Conservation (phyloP, 2,888 invertebrate species). For the Leucophenga montana region DNA sequence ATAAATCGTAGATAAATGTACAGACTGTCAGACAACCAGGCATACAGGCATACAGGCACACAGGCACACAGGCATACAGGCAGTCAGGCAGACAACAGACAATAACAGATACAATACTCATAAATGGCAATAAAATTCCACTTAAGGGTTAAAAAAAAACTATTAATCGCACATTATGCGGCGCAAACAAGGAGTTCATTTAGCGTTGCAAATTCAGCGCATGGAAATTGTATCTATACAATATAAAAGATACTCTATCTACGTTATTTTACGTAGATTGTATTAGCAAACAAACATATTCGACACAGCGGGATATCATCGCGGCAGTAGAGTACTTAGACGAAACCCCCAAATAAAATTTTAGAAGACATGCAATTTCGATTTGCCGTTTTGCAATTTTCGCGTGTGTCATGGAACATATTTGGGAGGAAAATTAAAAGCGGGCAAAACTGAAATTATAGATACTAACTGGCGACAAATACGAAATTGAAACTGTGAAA, state of each 20-base stretch:
- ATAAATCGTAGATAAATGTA: too few relatives aligned
- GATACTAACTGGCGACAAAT: slow-evolving; percentile 8
- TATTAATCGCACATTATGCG: slow-evolving; percentile 12
- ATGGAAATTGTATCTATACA: too few relatives aligned
- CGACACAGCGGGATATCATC: slow-evolving; percentile 47
- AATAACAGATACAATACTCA: too few relatives aligned
- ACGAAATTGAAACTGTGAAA: background rate
- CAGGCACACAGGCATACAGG: too few relatives aligned
- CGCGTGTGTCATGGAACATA: slow-evolving; percentile 33
- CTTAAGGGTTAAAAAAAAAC: slow-evolving; percentile 61
- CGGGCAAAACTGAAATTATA: slow-evolving; percentile 4
- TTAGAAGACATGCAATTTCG: slow-evolving; percentile 62
- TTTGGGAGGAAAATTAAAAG: background rate
- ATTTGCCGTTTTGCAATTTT: slow-evolving; percentile 66
- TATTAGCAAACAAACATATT: slow-evolving; percentile 44
- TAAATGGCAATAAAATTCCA: slow-evolving; percentile 59
- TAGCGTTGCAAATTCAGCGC: background rate
- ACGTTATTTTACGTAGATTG: too few relatives aligned
- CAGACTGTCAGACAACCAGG: too few relatives aligned
- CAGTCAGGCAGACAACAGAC: too few relatives aligned
- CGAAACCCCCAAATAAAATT: background rate
- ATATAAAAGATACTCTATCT: slow-evolving; percentile 5
- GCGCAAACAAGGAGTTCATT: background rate
- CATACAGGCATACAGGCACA: too few relatives aligned
- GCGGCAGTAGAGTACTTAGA: background rate